Conservation (phyloP, 2,888 invertebrate species). For the Drosophila monieri region DNA sequence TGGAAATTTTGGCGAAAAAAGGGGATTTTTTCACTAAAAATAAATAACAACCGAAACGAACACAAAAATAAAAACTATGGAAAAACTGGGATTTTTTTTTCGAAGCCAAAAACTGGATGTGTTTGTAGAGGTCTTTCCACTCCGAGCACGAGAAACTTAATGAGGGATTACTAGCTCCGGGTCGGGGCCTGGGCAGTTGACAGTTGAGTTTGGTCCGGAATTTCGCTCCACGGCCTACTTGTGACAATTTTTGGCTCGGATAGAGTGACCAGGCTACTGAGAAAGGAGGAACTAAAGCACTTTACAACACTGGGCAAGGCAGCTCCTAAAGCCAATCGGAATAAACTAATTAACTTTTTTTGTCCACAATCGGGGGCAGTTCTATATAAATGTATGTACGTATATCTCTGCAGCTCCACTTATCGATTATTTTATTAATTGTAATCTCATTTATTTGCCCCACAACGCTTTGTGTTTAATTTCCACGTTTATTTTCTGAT, state of each 20-base stretch:
- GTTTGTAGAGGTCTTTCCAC: neutral
- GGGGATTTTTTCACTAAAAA: neutral
- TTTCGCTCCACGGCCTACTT: neutral
- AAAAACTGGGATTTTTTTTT: neutral
- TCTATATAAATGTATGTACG: neutral
- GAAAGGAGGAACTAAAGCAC: neutral
- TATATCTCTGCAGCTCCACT: constrained; percentile 48
- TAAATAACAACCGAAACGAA: neutral
- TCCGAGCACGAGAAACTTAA: neutral
- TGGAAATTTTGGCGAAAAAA: neutral
- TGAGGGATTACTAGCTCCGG: neutral
- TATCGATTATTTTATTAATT: constrained; percentile 79
- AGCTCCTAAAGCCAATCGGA: neutral
- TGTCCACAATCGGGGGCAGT: constrained; percentile 4
- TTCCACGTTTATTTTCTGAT: constrained; percentile 69
- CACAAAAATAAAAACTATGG: neutral
- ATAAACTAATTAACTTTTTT: neutral
- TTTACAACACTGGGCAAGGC: neutral
- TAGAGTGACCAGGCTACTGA: neutral
- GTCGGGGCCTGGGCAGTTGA: neutral
- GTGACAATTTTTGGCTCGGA: neutral
- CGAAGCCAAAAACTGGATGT: neutral
- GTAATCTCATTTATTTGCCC: constrained; percentile 76
- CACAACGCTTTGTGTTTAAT: constrained; percentile 53
- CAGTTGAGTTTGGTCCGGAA: neutral